Evolutionary conservation across 1,140 invertebrate species (phyloP).

Genomic region (Drosophila baimaii): DNA sequence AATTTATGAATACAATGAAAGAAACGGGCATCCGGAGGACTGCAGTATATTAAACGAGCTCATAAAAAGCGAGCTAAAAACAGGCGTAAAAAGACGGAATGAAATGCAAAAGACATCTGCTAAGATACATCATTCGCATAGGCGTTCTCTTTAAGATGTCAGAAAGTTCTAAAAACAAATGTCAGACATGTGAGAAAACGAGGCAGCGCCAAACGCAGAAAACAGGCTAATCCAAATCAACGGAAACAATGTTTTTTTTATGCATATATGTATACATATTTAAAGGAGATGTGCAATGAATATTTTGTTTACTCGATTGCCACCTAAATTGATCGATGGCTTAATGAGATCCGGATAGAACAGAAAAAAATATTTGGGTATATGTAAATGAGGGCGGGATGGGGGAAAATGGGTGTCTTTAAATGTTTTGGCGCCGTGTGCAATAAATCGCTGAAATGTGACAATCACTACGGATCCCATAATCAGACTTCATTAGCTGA

Average conservation of each 20-base stretch:
- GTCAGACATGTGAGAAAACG: conserved; percentile 49
- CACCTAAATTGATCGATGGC: conserved; percentile 61
- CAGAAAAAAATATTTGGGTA: conserved; percentile 10
- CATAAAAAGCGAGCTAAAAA: conserved; percentile 20
- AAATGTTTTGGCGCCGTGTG: conserved; percentile 66
- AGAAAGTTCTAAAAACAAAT: conserved; percentile 77
- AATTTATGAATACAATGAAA: conserved; percentile 31
- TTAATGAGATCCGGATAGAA: conserved; percentile 50
- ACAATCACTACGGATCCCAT: conserved; percentile 41
- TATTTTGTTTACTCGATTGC: conserved; percentile 62
- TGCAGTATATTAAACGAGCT: conserved; percentile 25
- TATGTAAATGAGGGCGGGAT: conserved; percentile 3
- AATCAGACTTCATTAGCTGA: conserved; percentile 49
- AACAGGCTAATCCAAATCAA: conserved; percentile 39
- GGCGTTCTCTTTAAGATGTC: conserved; percentile 57
- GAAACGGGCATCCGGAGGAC: conserved; percentile 33
- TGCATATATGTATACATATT: conserved; percentile 9
- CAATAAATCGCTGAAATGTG: conserved; percentile 70
- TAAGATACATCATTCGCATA: conserved; percentile 70
- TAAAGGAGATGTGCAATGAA: conserved; percentile 33
- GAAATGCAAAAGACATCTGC: conserved; percentile 69
- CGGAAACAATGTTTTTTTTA: conserved; percentile 37
- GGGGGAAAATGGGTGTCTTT: not conserved
- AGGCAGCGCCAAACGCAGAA: conserved; percentile 15
- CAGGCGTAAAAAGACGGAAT: conserved; percentile 32